Conservation (phyloP, 2,888 invertebrate species). For the Archaeoteleia sp. region DNA sequence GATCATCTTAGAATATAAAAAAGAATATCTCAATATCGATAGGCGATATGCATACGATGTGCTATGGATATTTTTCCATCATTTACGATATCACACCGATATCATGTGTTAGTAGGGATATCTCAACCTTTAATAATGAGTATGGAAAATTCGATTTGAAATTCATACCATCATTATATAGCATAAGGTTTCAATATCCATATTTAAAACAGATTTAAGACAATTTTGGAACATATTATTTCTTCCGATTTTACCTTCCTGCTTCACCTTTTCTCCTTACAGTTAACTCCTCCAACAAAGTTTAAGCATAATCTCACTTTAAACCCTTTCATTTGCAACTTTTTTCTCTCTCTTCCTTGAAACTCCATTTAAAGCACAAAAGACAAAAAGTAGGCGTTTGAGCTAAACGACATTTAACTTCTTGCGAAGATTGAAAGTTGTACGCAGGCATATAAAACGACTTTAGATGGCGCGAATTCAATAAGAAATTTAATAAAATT, state of each 20-base stretch:
- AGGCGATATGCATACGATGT: too few species aligned
- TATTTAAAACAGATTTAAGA: conserved; percentile 20
- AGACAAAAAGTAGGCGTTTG: conserved; percentile 9
- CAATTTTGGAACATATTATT: conserved; percentile 19
- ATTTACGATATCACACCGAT: too few species aligned
- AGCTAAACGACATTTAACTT: conserved; percentile 13
- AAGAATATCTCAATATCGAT: too few species aligned
- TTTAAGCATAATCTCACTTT: conserved; percentile 25
- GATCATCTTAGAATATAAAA: too few species aligned
- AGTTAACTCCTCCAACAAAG: conserved; percentile 11
- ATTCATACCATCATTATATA: too few species aligned
- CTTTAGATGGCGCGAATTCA: conserved; percentile 8
- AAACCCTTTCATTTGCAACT: conserved; percentile 7
- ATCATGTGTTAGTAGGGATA: too few species aligned
- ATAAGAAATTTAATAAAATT: conserved; percentile 1
- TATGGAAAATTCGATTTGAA: too few species aligned
- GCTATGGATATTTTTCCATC: too few species aligned
- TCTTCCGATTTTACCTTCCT: neutral
- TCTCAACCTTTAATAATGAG: too few species aligned
- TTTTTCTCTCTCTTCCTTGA: conserved; percentile 6
- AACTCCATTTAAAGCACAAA: conserved; percentile 13
- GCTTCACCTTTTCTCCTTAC: conserved; percentile 13
- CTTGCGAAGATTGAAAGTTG: conserved; percentile 7
- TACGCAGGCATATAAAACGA: conserved; percentile 6
- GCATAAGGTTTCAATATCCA: conserved; percentile 16